Base-by-base conservation (phyloP, 2,888 invertebrate species). In the Saturnia pavonia region DNA sequence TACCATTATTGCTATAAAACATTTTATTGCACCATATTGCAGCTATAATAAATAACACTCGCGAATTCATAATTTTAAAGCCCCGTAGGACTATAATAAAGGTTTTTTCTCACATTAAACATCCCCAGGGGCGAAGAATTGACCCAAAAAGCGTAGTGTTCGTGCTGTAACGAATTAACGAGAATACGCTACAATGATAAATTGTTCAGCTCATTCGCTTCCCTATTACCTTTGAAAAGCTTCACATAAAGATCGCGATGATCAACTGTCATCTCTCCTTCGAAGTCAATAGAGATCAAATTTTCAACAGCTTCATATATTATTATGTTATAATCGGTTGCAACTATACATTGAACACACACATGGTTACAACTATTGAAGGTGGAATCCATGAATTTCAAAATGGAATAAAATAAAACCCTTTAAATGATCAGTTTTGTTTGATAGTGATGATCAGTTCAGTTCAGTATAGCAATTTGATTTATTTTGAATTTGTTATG, bases 121-220 rank as follows among this genome's bases (percentile, higher is more conserved):
- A 54, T 79, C 79, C 85, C 81, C 73, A 78, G 76, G 83, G 84
- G 82, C 76, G 79, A 80, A 78, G 79, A 83, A 82, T 80, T 83
- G 84, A 83, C 85, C 85, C 85, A 82, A 87, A 85, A 82, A 86
- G 82, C 82, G 84, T 71, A 84, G 84, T 84, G 82, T 85, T 78
- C 77, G 74, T 70, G 74, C 84, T 85, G 86, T 85, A 82, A 84
- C 92, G 88, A 92, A 92, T 91, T 89, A 91, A 91, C 91, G 81
- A 91, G 90, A 90, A 85, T 85, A 86, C 84, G 75, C 76, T 79
- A 72, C 82, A 85, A 88, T 91, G 89, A 91, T 90, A 82, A 87
- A 91, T 92, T 81, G 84, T 78, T 84, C 82, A 75, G 84, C 82
- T 81, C 81, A 82, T 85, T 85, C 79, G 80, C 76, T 82, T 80